Conservation (phyloP, 2,888 invertebrate genomes). For the Nephrotoma guestfalica region DNA sequence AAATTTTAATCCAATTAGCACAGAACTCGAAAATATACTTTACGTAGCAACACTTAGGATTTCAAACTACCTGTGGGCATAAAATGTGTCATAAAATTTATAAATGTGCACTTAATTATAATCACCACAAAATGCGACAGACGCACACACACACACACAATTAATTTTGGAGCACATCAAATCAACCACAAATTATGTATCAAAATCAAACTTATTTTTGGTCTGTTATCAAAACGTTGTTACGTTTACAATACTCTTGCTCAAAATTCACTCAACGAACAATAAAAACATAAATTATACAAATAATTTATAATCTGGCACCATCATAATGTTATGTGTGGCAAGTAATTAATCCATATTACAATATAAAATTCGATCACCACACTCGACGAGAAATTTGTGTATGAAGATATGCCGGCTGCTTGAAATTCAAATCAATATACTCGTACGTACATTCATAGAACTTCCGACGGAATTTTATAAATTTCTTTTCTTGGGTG, state of each 20-base stretch:
- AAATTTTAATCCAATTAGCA: background rate
- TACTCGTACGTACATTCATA: background rate
- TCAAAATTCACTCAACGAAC: background rate
- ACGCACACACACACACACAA: background rate
- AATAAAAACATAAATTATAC: background rate
- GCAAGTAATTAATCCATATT: background rate
- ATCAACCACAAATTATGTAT: background rate
- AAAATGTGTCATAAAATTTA: background rate
- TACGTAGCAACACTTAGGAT: background rate
- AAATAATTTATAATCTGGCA: background rate
- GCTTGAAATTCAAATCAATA: background rate
- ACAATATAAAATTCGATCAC: background rate
- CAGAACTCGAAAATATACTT: background rate
- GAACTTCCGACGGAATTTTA: background rate
- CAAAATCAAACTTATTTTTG: background rate
- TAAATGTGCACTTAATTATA: background rate
- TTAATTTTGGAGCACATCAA: background rate
- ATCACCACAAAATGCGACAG: background rate
- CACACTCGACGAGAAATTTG: background rate
- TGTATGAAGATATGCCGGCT: background rate
- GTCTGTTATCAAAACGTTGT: background rate
- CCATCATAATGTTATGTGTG: background rate
- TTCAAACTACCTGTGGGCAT: background rate
- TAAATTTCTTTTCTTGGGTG: background rate
- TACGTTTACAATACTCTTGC: background rate